Base-by-base conservation (phyloP, 1,140 invertebrate genomes). In the Drosophila bipectinata region DNA sequence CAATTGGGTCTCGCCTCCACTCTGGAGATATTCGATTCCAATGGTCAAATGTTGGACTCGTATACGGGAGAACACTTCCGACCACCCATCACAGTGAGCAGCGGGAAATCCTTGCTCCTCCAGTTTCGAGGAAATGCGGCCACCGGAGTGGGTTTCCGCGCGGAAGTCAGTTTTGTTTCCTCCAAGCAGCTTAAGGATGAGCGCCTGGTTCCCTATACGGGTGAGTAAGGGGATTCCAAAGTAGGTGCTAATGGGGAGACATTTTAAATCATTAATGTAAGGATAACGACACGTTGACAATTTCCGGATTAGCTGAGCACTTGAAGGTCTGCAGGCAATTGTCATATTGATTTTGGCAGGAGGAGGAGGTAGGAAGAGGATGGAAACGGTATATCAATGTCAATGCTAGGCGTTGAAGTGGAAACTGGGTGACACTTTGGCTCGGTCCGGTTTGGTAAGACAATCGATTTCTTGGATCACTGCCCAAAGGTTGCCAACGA, bases 21-120 rank as follows among this genome's bases (percentile, higher is more conserved):
- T 7, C 93, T 96, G 72, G 95, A 96, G 93, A 95, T 96, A 89
- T 95, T 95, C 64, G 95, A 96, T 90, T 95, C 93, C 90, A 95
- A 95, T 80, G 94, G 94, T 7, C 93, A 95, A 87, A 93, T 95
- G 60, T 75, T 96, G 55, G 94, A 94, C 45, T 94, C 95, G 1
- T 95, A 93, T 63, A 95, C 94, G 41, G 95, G 95, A 1, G 93
- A 93, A 12, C 92, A 93, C 64, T 96, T 96, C 91, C 93, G 95
- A 7, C 95, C 95, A 1, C 95, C 95, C 4, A 93, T 95, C 15
- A 93, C 96, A 15, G 92, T 95, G 3, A 95, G 94, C 55, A 93
- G 93, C 3, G 95, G 95, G 0, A 94, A 95, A 21, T 93, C 93
- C 0, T 79, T 96, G 44, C 91, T 94, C 10, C 92, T 96, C 14